A percentile compares a stretch with the other conserved stretches of the same genome.
phyloP scores from a whole-genome alignment of 2,797 vertebrate genomes.

The Arrhamphus sclerolepis region DNA sequence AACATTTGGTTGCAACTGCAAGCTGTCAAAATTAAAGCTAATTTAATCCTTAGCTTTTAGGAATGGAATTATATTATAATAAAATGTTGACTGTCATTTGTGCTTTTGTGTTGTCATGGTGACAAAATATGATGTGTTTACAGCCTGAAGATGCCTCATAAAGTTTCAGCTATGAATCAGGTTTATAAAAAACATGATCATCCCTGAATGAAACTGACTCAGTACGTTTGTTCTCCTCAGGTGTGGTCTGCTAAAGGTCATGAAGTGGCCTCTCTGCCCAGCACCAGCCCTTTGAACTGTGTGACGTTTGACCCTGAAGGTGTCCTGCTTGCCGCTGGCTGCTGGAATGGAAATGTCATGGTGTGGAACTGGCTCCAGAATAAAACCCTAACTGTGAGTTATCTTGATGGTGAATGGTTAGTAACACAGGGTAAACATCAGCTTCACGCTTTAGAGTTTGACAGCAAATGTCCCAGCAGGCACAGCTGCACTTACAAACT shows the following conservation, averaged over 20 bases:
- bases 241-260: slow-evolving; percentile 77
- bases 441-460: too few species aligned
- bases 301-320: slow-evolving; percentile 82
- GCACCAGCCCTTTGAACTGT: slow-evolving; percentile 84
- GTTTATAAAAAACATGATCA: background rate
- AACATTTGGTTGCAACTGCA: too few species aligned
- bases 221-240: slow-evolving; percentile 47
- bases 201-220: background rate
- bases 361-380: slow-evolving; percentile 81
- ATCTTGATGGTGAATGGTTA: background rate
- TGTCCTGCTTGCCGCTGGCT: slow-evolving; percentile 81
- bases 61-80: too few species aligned
- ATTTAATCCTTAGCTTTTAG: too few species aligned
- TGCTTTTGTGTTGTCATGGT: too few species aligned
- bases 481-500: background rate
- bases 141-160: too few species aligned
- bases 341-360: slow-evolving; percentile 83
- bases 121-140: too few species aligned
- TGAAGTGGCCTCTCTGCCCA: slow-evolving; percentile 55
- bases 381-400: slow-evolving; percentile 58
- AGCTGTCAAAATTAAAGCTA: background rate
- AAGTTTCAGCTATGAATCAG: background rate
- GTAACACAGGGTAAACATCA: background rate
- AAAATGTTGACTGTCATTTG: too few species aligned
- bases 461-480: background rate